These are phyloP conservation scores for Embiotoca jacksoni DNA, from an alignment of 2,113 vertebrate species.

Conservation along the genomic window DNA sequence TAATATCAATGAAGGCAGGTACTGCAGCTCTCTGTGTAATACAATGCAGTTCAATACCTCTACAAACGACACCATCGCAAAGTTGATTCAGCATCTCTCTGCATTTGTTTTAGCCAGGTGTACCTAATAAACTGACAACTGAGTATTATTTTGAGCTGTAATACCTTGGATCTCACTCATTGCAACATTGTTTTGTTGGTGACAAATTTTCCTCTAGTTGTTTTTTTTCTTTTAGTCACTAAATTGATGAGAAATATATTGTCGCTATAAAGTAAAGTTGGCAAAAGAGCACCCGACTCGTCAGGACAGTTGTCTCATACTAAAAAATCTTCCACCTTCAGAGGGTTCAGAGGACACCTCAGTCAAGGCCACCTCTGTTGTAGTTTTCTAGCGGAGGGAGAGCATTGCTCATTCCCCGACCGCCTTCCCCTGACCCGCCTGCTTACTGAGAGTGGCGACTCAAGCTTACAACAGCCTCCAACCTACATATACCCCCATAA, in stretches of 20 bases:
- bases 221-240: too few relatives aligned
- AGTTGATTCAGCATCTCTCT: neutral
- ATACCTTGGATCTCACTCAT: neutral
- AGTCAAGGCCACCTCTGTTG: constrained; percentile 18
- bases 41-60: neutral
- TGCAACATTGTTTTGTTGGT: neutral
- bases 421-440: neutral
- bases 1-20: too few relatives aligned
- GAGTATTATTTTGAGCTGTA: neutral
- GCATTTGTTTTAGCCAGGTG: neutral
- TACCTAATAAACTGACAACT: neutral
- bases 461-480: neutral
- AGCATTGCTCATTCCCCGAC: constrained; percentile 12
- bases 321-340: neutral
- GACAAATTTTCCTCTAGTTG: too few relatives aligned
- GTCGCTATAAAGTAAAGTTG: neutral
- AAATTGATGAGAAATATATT: neutral
- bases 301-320: neutral
- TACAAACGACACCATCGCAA: neutral
- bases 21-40: neutral
- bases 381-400: neutral
- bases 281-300: neutral
- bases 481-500: constrained; percentile 15
- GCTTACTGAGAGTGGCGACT: constrained; percentile 17
- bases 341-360: neutral